These are phyloP conservation scores for Craterocephalus amniculus DNA, from an alignment of 2,797 vertebrate species.

Conservation along the genomic window DNA sequence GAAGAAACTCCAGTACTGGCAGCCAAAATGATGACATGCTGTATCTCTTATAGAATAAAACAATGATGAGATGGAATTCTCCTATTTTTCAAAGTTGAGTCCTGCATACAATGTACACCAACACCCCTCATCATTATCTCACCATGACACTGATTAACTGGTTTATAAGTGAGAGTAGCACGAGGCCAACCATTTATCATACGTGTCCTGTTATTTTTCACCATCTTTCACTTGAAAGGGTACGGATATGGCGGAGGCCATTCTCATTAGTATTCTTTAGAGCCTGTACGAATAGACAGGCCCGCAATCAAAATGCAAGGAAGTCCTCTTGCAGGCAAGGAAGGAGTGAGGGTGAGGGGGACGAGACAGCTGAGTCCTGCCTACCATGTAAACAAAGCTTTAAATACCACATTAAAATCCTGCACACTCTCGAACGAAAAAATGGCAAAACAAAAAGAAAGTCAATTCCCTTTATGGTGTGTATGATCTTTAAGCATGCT, in stretches of 20 bases:
- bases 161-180: conserved; percentile 13
- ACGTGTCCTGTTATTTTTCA: conserved; percentile 49
- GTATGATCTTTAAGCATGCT: conserved; percentile 14
- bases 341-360: conserved; percentile 62
- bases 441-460: conserved; percentile 26
- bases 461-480: conserved; percentile 22
- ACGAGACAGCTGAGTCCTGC: conserved; percentile 71
- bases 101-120: not conserved
- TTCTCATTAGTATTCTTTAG: conserved; percentile 82
- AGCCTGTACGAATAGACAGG: conserved; percentile 66
- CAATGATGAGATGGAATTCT: not conserved
- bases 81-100: not conserved
- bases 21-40: not conserved
- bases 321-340: conserved; percentile 70
- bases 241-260: conserved; percentile 53
- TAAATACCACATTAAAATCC: conserved; percentile 66
- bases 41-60: no score
- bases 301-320: conserved; percentile 78
- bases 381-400: conserved; percentile 78
- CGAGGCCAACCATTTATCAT: conserved; percentile 57
- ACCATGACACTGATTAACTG: not conserved
- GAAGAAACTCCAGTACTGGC: not conserved
- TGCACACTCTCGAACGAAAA: conserved; percentile 49
- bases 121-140: not conserved
- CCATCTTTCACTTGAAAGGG: conserved; percentile 39